Evolutionary conservation across 30 jellyfish, hydroid and myxozoan species (phyloP).

Genomic region (Chrysaora quinquecirrha): DNA sequence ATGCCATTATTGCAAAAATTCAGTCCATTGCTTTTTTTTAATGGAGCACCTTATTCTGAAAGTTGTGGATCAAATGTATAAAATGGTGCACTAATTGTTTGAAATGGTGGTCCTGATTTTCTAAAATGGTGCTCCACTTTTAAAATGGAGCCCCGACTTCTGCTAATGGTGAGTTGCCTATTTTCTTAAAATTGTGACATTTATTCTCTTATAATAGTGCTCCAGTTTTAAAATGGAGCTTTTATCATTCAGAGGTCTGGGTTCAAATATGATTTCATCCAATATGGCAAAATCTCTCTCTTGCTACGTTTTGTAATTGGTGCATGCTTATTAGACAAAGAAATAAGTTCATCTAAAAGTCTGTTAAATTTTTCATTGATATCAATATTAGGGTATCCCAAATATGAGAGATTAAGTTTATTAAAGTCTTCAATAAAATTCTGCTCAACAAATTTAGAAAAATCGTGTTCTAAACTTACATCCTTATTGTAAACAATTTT

Average conservation of each 20-base stretch:
- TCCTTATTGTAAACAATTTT: too few species aligned
- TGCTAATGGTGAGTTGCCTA: constrained; percentile 6
- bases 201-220: neutral
- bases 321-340: too few species aligned
- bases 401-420: too few species aligned
- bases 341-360: too few species aligned
- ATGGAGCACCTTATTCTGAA: neutral
- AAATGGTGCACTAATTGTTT: neutral
- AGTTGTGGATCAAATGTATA: neutral
- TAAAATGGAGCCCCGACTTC: constrained; percentile 3
- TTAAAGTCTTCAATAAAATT: too few species aligned
- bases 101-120: neutral
- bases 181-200: constrained; percentile 5
- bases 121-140: constrained; percentile 5
- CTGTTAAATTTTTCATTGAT: too few species aligned
- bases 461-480: too few species aligned
- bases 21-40: neutral
- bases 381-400: too few species aligned
- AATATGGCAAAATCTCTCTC: too few species aligned
- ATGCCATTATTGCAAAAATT: neutral
- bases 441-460: too few species aligned
- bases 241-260: neutral
- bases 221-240: constrained; percentile 2
- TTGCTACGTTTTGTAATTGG: too few species aligned
- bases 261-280: too few species aligned